Conservation (phyloP, 2,888 invertebrate species). For the Diaperis boleti region DNA sequence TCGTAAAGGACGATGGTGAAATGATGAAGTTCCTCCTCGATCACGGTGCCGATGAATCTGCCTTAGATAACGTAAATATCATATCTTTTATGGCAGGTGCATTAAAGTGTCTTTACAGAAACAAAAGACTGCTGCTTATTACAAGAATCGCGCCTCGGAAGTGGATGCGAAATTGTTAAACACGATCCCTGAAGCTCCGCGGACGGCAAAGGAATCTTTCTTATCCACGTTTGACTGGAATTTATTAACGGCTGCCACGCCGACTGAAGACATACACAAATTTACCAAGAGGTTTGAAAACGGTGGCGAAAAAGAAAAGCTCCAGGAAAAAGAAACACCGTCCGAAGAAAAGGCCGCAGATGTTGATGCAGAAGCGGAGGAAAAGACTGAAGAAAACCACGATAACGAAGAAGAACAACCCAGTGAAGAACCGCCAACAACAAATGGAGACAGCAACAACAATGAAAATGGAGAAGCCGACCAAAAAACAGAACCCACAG, state of each 20-base stretch:
- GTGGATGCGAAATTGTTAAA: slow-evolving; percentile 79
- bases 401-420: slow-evolving; percentile 44
- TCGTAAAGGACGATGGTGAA: slow-evolving; percentile 81
- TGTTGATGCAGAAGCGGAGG: slow-evolving; percentile 36
- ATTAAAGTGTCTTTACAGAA: slow-evolving; percentile 70
- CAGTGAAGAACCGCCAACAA: slow-evolving; percentile 38
- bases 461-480: slow-evolving; percentile 43
- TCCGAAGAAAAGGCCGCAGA: slow-evolving; percentile 52
- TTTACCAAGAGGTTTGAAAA: slow-evolving; percentile 49
- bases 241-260: slow-evolving; percentile 69
- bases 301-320: slow-evolving; percentile 37
- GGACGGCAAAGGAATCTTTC: slow-evolving; percentile 78
- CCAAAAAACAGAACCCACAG: slow-evolving; percentile 39
- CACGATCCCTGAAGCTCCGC: slow-evolving; percentile 84
- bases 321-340: slow-evolving; percentile 50
- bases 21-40: slow-evolving; percentile 83
- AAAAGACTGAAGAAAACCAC: slow-evolving; percentile 44
- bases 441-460: not conserved
- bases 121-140: slow-evolving; percentile 85
- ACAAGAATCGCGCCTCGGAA: slow-evolving; percentile 81
- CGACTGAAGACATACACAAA: slow-evolving; percentile 52
- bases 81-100: not conserved
- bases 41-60: slow-evolving; percentile 86
- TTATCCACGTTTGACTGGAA: slow-evolving; percentile 81
- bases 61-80: slow-evolving; percentile 80